phyloP scores from a whole-genome alignment of 92 coral and sea anemone genomes.

The Actinernus sp. region DNA sequence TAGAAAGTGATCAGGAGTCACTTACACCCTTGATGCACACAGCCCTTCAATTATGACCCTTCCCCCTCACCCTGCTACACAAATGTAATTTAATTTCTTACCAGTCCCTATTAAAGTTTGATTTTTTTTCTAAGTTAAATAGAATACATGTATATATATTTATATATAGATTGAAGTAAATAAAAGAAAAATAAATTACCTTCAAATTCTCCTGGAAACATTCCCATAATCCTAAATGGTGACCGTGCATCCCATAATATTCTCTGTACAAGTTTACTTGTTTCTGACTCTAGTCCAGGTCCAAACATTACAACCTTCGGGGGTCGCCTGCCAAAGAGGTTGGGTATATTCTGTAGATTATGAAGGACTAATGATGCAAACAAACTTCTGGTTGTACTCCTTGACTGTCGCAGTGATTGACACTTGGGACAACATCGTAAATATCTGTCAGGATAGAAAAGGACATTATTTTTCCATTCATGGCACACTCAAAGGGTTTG shows the following conservation, averaged over 20 bases:
- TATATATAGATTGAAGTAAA: not conserved
- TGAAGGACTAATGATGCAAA: slow-evolving; percentile 67
- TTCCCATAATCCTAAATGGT: slow-evolving; percentile 84
- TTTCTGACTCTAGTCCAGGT: slow-evolving; percentile 92
- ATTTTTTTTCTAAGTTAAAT: too few species aligned
- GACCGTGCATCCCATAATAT: slow-evolving; percentile 80
- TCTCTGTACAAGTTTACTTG: slow-evolving; percentile 80
- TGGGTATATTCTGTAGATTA: slow-evolving; percentile 70
- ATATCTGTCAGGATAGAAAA: slow-evolving; percentile 52
- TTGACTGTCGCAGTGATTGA: slow-evolving; percentile 40
- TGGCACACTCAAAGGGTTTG: not conserved
- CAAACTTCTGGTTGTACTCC: slow-evolving; percentile 46
- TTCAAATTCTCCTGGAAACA: slow-evolving; percentile 95
- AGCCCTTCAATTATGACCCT: too few species aligned
- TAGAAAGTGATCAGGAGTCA: too few species aligned
- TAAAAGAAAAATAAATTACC: slow-evolving; percentile 48
- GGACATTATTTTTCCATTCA: not conserved
- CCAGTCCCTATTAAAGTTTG: too few species aligned
- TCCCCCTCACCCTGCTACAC: too few species aligned
- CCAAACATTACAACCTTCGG: slow-evolving; percentile 96
- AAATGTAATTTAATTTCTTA: too few species aligned
- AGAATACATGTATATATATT: not conserved
- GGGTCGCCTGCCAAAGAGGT: slow-evolving; percentile 66
- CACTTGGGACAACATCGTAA: slow-evolving; percentile 82
- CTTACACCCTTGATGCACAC: too few species aligned